Percentiles rank a stretch among this genome's conserved stretches.
Evolutionary conservation across 2,797 vertebrate species (phyloP).

Genomic region (Phyllotis vaccarum): DNA sequence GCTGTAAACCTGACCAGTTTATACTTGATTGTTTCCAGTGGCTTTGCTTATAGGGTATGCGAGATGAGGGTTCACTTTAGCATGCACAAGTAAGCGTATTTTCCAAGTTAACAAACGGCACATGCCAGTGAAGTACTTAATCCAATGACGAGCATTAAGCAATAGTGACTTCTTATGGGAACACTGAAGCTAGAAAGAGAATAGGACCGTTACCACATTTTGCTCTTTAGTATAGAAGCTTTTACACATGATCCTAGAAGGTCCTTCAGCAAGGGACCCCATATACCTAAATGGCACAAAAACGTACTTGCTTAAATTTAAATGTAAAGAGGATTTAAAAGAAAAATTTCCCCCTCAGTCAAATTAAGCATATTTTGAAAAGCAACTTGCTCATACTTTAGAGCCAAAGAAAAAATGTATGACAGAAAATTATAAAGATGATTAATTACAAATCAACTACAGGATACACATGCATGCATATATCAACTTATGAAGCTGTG

Average conservation of each 20-base stretch:
- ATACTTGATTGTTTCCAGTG: slow-evolving; percentile 73
- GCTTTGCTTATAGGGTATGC: slow-evolving; percentile 50
- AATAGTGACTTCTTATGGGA: not conserved
- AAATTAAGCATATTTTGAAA: slow-evolving; percentile 33
- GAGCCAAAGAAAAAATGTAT: slow-evolving; percentile 48
- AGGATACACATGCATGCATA: not conserved
- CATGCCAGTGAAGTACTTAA: slow-evolving; percentile 22
- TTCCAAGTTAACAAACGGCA: slow-evolving; percentile 62
- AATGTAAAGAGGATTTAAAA: not conserved
- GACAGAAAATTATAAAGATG: slow-evolving; percentile 41
- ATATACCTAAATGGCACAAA: slow-evolving; percentile 47
- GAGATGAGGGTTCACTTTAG: slow-evolving; percentile 58
- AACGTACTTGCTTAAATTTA: slow-evolving; percentile 4
- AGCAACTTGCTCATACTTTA: slow-evolving; percentile 36
- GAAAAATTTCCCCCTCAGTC: slow-evolving; percentile 11
- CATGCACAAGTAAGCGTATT: not conserved
- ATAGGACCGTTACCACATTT: not conserved
- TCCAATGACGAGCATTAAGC: not conserved
- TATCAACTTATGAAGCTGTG: not conserved
- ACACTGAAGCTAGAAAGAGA: not conserved
- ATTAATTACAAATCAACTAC: slow-evolving; percentile 52
- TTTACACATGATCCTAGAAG: slow-evolving; percentile 25
- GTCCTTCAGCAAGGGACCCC: slow-evolving; percentile 11
- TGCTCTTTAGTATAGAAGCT: not conserved
- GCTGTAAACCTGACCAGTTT: slow-evolving; percentile 73